Evolutionary conservation across 2,113 vertebrate genomes (phyloP).

Genomic region (Psilopsiagon aymara): DNA sequence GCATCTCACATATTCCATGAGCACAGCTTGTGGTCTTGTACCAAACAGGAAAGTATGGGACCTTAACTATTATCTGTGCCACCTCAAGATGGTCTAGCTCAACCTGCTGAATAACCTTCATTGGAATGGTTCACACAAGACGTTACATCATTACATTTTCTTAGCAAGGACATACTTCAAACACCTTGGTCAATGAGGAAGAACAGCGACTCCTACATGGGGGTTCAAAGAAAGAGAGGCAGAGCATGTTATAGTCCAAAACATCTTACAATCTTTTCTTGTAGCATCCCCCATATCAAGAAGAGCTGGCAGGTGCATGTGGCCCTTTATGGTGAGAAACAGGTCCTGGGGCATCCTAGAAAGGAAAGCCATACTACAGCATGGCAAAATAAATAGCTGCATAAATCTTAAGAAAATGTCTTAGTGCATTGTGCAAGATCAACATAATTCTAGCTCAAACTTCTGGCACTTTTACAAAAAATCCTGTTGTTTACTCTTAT

Average conservation of each 20-base stretch:
- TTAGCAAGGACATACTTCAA: slow-evolving; percentile 71
- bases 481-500: neutral
- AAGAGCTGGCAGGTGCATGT: slow-evolving; percentile 70
- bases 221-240: slow-evolving; percentile 72
- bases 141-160: slow-evolving; percentile 66
- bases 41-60: slow-evolving; percentile 15
- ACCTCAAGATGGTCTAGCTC: slow-evolving; percentile 46
- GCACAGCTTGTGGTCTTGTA: slow-evolving; percentile 26
- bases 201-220: slow-evolving; percentile 65
- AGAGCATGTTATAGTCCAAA: slow-evolving; percentile 70
- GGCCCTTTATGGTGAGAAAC: slow-evolving; percentile 69
- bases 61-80: slow-evolving; percentile 32
- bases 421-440: slow-evolving; percentile 59
- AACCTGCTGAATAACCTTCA: slow-evolving; percentile 60
- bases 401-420: slow-evolving; percentile 70
- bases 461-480: slow-evolving; percentile 37
- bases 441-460: slow-evolving; percentile 43
- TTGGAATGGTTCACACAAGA: slow-evolving; percentile 65
- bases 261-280: slow-evolving; percentile 71
- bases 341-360: slow-evolving; percentile 70
- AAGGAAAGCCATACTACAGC: slow-evolving; percentile 73
- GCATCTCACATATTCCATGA: slow-evolving; percentile 49
- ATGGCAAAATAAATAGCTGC: slow-evolving; percentile 70
- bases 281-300: slow-evolving; percentile 69
- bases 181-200: slow-evolving; percentile 66